Percentiles rank a stretch among this genome's conserved stretches.
Conservation (phyloP, 2,888 invertebrate species). For the Petrophora chlorosata region DNA sequence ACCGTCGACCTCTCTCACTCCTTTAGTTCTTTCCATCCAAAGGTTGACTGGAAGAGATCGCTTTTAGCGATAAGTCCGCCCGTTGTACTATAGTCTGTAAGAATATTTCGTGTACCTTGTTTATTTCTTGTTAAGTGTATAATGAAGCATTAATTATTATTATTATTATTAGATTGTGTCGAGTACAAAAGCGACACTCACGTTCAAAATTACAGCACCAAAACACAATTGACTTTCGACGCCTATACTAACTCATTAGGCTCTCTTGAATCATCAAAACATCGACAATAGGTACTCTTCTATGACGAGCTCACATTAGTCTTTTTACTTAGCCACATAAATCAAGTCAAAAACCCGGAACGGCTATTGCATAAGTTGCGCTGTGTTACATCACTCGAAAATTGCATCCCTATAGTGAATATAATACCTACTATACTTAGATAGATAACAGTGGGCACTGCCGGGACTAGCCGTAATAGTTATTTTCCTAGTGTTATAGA, state of each 20-base stretch:
- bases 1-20: too few relatives aligned
- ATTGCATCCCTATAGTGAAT: conserved; percentile 41
- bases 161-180: too few relatives aligned
- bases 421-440: conserved; percentile 10
- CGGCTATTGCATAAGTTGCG: conserved; percentile 40
- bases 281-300: background rate
- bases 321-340: conserved; percentile 6
- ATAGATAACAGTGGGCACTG: conserved; percentile 8
- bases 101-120: too few relatives aligned
- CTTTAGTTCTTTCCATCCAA: too few relatives aligned
- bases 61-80: too few relatives aligned
- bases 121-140: too few relatives aligned
- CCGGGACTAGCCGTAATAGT: conserved; percentile 11
- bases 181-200: background rate
- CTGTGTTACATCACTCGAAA: conserved; percentile 39
- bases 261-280: background rate
- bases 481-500: conserved; percentile 2
- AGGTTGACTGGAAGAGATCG: too few relatives aligned
- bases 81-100: too few relatives aligned
- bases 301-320: conserved; percentile 5
- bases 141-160: too few relatives aligned
- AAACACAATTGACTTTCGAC: background rate
- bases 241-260: background rate
- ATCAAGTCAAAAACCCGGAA: conserved; percentile 44
- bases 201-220: background rate